Base-by-base conservation (phyloP, 2,113 vertebrate species). In the Pampusana beccarii region DNA sequence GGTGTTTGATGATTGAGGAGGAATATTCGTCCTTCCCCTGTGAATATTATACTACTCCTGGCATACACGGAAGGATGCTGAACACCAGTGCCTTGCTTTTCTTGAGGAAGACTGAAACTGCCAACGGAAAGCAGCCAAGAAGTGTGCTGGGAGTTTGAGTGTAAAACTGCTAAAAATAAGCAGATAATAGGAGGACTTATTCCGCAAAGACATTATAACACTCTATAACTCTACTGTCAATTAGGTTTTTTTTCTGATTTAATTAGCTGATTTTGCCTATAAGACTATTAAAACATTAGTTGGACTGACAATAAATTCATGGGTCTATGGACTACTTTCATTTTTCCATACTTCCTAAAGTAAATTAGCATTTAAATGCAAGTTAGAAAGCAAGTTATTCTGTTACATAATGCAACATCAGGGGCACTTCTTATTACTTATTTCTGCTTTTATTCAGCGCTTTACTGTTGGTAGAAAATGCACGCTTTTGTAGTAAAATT, bases 101-200 rank as follows among this genome's bases (percentile, higher is more conserved):
- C 51, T 58, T 34, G 17, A 70, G 23, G 46, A 88, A 40, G 21
- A 25, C 12, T 36, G 34, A 25, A 69, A 51, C 10, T 56, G n/a
- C 14, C 56, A 51, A 4, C 1, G 15, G 24, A 28, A 74, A 71
- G 5, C 33, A 7, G 14, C 13, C 26, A 48, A 53, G 11, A 34
- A 11, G 1, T 61, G 8, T 21, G 40, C 10, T 51, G 5, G 18
- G 70, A 88, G 6, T 31, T 5, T 57, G 33, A 79, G 25, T 0
- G 1, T 42, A 78, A 81, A 90, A 53, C 14, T 25, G 57, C 4
- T 28, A 26, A 74, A 86, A 75, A 44, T 5, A 71, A 0, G 8
- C 21, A 31, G 31, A 13, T 61, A 56, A 70, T 4, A 26, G 1
- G 5, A 53, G 5, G 8, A 1, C 0, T 0, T 13, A 48, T 80